These are phyloP conservation scores for Plectropomus leopardus DNA, from an alignment of 2,113 vertebrate species.

Conservation along the genomic window DNA sequence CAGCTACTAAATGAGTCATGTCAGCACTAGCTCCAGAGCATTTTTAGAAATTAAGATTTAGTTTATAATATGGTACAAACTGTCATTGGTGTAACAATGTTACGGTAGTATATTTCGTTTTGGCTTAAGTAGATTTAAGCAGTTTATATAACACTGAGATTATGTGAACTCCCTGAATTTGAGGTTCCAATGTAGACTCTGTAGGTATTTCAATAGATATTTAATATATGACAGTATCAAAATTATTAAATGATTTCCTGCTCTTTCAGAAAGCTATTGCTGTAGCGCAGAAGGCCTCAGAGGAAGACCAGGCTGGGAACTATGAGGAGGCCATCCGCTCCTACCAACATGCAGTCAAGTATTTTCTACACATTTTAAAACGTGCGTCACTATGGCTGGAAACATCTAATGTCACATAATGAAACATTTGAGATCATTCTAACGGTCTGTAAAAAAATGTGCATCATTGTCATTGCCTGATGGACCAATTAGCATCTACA, in stretches of 20 bases:
- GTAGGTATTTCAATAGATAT: neutral
- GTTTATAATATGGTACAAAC: neutral
- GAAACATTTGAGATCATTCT: neutral
- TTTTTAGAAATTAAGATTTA: neutral
- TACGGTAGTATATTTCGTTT: neutral
- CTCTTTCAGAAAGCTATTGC: constrained; percentile 94
- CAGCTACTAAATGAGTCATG: neutral
- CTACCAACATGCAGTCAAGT: constrained; percentile 95
- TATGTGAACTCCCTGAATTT: neutral
- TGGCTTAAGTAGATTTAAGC: neutral
- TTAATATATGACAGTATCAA: neutral
- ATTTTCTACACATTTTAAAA: constrained; percentile 95
- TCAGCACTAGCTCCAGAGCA: neutral
- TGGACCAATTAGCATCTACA: neutral
- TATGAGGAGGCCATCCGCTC: constrained; percentile 93
- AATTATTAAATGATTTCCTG: constrained; percentile 10
- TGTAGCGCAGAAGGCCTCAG: constrained; percentile 91
- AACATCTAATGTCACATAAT: constrained; percentile 1
- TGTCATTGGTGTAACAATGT: neutral
- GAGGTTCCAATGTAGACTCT: neutral
- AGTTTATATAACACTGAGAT: neutral
- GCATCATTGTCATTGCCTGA: neutral
- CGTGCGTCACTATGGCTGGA: constrained; percentile 84
- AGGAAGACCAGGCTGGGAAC: constrained; percentile 94
- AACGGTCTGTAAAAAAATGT: neutral